A percentile compares a stretch with the other conserved stretches of the same genome.
These are phyloP conservation scores for Chondrosia reniformis DNA, from an alignment of 37 sponge, comb jelly and placozoan species.

Conservation along the genomic window DNA sequence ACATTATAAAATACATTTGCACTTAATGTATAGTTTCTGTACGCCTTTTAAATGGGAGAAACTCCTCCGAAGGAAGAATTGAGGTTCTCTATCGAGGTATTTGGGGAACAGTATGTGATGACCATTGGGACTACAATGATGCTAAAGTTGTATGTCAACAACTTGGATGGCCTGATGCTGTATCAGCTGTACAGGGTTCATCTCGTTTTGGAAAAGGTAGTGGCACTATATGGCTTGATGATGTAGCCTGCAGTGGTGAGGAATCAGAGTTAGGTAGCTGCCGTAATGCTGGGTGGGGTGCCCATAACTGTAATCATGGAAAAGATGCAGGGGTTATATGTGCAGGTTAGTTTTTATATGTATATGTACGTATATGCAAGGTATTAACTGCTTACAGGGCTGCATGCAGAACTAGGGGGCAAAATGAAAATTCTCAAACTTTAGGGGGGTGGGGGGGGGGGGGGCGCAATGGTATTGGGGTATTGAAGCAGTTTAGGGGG, in stretches of 20 bases:
- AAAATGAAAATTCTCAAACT: no score
- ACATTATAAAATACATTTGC: no score
- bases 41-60: background rate
- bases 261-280: background rate
- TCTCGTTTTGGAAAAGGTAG: background rate
- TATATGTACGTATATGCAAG: no score
- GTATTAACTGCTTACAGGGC: no score
- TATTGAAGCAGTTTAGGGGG: no score
- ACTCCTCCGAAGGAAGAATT: background rate
- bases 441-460: no score
- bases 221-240: background rate
- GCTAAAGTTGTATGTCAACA: background rate
- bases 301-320: background rate
- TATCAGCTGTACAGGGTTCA: background rate
- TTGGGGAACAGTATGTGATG: background rate
- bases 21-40: no score
- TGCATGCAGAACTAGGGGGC: no score
- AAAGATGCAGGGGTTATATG: background rate
- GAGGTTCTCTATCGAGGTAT: background rate
- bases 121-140: background rate
- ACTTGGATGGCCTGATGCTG: background rate
- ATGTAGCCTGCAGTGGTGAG: background rate
- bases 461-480: no score
- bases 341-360: no score
- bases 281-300: background rate